phyloP scores from a whole-genome alignment of 2,797 vertebrate genomes.

The Hyperoplus lanceolatus region DNA sequence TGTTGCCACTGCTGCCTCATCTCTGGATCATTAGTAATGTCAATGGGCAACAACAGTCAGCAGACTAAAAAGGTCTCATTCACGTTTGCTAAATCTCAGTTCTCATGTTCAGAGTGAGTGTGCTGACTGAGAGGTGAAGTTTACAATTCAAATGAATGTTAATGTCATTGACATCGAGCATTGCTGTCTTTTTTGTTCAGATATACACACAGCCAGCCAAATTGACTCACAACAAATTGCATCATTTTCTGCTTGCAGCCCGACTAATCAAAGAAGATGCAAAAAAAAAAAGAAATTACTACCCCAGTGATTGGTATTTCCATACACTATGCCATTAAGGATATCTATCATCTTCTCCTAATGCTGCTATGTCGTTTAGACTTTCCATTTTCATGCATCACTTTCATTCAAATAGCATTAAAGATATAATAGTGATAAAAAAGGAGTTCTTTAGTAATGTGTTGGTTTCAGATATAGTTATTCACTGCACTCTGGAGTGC shows the following conservation, averaged over 20 bases:
- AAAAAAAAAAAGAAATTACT: constrained; percentile 24
- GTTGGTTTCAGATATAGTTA: constrained; percentile 4
- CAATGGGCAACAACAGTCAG: constrained; percentile 23
- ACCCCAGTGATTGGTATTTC: neutral
- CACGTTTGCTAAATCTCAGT: constrained; percentile 12
- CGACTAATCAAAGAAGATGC: too few species aligned
- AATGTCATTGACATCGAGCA: constrained; percentile 7
- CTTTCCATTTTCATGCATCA: neutral
- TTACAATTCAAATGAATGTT: constrained; percentile 23
- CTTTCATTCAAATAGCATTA: neutral
- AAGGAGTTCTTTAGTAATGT: neutral
- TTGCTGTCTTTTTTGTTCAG: constrained; percentile 9
- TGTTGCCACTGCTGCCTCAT: constrained; percentile 5
- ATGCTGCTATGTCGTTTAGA: neutral
- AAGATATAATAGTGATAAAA: constrained; percentile 1
- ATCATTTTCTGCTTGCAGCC: too few species aligned
- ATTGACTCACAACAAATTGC: too few species aligned
- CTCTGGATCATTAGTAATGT: constrained; percentile 24
- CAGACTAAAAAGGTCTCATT: constrained; percentile 28
- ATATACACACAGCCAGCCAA: neutral
- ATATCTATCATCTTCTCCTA: neutral
- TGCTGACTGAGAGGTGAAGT: constrained; percentile 9
- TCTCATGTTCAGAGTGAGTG: constrained; percentile 3
- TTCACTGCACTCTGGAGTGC: neutral
- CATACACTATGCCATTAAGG: neutral